phyloP scores from a whole-genome alignment of 2,888 invertebrate genomes.

The Hydropsyche betteni region DNA sequence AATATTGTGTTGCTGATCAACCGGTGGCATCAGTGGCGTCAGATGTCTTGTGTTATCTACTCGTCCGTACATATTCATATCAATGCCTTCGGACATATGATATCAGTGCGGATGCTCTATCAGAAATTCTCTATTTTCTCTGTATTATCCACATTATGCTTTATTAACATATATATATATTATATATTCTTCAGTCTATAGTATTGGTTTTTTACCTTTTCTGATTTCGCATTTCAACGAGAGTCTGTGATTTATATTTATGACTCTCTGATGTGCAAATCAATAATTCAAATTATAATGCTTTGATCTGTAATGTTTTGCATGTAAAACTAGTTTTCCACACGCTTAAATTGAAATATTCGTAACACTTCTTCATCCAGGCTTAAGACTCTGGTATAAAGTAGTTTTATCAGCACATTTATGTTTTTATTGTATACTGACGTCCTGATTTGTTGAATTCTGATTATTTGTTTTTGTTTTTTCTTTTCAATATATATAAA shows the following conservation, averaged over 20 bases:
- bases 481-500: not conserved
- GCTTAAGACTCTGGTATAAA: constrained; percentile 14
- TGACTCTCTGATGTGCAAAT: constrained; percentile 2
- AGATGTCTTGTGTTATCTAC: constrained; percentile 70
- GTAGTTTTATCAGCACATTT: constrained; percentile 9
- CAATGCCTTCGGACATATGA: constrained; percentile 33
- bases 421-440: not conserved
- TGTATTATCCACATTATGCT: constrained; percentile 35
- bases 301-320: constrained; percentile 11
- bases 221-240: constrained; percentile 3
- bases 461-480: not conserved
- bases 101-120: constrained; percentile 50
- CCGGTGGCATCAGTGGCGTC: constrained; percentile 63
- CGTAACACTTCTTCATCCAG: constrained; percentile 10
- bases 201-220: constrained; percentile 18
- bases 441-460: constrained; percentile 18
- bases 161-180: constrained; percentile 24
- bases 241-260: not conserved
- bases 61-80: constrained; percentile 58
- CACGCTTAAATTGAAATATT: not conserved
- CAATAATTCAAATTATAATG: not conserved
- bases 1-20: constrained; percentile 43
- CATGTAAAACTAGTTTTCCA: constrained; percentile 9
- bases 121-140: constrained; percentile 52
- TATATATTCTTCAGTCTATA: constrained; percentile 33